Evolutionary conservation across 2,113 vertebrate genomes (phyloP).

Genomic region (Eretmochelys imbricata): DNA sequence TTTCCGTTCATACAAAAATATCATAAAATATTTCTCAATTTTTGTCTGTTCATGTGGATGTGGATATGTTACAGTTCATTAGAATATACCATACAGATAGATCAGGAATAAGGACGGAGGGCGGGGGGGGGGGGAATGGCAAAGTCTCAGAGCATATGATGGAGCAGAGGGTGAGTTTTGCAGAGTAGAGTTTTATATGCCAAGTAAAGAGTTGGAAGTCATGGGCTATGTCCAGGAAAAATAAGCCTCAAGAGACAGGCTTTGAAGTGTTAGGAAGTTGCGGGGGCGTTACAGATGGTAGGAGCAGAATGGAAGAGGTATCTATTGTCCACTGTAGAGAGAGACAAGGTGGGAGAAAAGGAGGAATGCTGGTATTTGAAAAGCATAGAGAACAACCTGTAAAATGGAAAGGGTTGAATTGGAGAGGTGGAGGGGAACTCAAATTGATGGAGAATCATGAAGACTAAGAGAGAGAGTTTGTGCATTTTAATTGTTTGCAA

Average conservation of each 20-base stretch:
- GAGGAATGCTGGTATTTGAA: not conserved
- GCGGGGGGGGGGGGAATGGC: not conserved
- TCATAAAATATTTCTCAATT: not conserved
- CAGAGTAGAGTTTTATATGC: not conserved
- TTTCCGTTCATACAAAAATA: not conserved
- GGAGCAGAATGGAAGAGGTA: not conserved
- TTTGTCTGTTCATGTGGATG: not conserved
- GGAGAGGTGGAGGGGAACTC: not conserved
- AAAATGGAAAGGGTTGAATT: not conserved
- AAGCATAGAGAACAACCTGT: not conserved
- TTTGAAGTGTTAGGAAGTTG: not conserved
- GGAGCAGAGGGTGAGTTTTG: not conserved
- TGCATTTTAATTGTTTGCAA: conserved; percentile 14
- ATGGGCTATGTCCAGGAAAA: not conserved
- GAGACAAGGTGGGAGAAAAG: not conserved
- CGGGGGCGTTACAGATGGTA: not conserved
- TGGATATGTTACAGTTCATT: not conserved
- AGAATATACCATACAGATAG: not conserved
- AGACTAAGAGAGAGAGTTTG: not conserved
- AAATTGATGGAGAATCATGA: not conserved
- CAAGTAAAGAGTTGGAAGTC: not conserved
- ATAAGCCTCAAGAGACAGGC: not conserved
- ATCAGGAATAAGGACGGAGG: not conserved
- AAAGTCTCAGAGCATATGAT: not conserved
- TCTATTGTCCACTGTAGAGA: not conserved